These are phyloP conservation scores for Automeris io DNA, from an alignment of 2,888 invertebrate species.

Conservation along the genomic window DNA sequence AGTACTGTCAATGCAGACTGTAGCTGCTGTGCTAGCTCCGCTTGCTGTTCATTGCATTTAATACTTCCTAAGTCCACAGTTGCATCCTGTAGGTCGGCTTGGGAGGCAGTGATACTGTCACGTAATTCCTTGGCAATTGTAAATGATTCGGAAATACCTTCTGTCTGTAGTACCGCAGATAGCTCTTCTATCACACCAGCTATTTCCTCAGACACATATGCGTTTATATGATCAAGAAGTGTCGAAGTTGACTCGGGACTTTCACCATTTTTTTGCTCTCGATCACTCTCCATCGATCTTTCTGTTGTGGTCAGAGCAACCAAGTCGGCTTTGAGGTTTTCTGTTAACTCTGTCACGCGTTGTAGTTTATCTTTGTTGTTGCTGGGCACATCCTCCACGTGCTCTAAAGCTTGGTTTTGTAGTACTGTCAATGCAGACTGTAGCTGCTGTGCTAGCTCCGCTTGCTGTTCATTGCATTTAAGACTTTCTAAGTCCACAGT, in stretches of 20 bases:
- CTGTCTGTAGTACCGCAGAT: not conserved
- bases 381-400: slow-evolving; percentile 12
- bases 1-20: not conserved
- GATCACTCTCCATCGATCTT: not conserved
- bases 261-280: not conserved
- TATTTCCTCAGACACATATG: slow-evolving; percentile 7
- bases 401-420: slow-evolving; percentile 20
- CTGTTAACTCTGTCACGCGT: slow-evolving; percentile 17
- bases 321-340: slow-evolving; percentile 20
- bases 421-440: slow-evolving; percentile 20
- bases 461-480: not conserved
- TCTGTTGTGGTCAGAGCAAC: not conserved
- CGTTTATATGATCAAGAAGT: slow-evolving; percentile 5
- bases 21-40: not conserved
- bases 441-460: slow-evolving; percentile 9
- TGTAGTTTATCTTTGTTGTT: slow-evolving; percentile 17
- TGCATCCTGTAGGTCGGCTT: no score
- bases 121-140: not conserved
- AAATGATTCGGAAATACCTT: slow-evolving; percentile 3
- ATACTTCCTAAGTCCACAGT: not conserved
- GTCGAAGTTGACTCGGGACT: not conserved
- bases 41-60: not conserved
- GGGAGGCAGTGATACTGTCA: not conserved
- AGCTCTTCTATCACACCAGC: not conserved
- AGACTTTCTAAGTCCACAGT: not conserved